A percentile compares a stretch with the other conserved stretches of the same genome.
These are phyloP conservation scores for Lineus longissimus DNA, from an alignment of 1,140 invertebrate species.

Conservation along the genomic window DNA sequence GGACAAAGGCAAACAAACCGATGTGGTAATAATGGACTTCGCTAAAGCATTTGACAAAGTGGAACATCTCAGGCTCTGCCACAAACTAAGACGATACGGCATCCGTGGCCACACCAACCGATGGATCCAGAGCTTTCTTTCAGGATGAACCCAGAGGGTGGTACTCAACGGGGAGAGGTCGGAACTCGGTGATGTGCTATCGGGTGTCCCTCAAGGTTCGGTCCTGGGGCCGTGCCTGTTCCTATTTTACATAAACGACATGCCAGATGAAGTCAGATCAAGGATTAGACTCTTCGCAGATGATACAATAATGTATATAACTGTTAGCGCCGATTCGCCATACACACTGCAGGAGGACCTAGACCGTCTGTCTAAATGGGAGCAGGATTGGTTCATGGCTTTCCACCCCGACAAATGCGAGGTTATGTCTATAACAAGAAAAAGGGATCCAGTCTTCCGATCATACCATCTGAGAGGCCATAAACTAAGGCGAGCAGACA, in stretches of 20 bases:
- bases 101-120: constrained; percentile 12
- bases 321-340: too few relatives aligned
- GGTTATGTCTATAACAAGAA: too few relatives aligned
- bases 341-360: too few relatives aligned
- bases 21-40: constrained; percentile 22
- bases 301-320: too few relatives aligned
- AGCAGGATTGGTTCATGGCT: too few relatives aligned
- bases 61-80: constrained; percentile 13
- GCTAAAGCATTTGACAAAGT: constrained; percentile 27
- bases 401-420: too few relatives aligned
- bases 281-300: too few relatives aligned
- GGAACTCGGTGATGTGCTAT: not conserved
- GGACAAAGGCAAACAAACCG: constrained; percentile 11
- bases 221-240: constrained; percentile 18
- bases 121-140: constrained; percentile 20
- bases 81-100: constrained; percentile 18
- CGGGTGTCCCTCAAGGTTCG: constrained; percentile 11
- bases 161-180: constrained; percentile 23
- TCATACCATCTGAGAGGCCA: too few relatives aligned
- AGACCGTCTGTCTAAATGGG: too few relatives aligned
- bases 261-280: too few relatives aligned
- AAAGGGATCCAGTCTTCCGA: too few relatives aligned
- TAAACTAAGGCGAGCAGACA: too few relatives aligned
- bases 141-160: constrained; percentile 12
- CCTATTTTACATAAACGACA: constrained; percentile 1